These are phyloP conservation scores for Periophthalmodon schlosseri DNA, from an alignment of 2,113 vertebrate species.

Conservation along the genomic window DNA sequence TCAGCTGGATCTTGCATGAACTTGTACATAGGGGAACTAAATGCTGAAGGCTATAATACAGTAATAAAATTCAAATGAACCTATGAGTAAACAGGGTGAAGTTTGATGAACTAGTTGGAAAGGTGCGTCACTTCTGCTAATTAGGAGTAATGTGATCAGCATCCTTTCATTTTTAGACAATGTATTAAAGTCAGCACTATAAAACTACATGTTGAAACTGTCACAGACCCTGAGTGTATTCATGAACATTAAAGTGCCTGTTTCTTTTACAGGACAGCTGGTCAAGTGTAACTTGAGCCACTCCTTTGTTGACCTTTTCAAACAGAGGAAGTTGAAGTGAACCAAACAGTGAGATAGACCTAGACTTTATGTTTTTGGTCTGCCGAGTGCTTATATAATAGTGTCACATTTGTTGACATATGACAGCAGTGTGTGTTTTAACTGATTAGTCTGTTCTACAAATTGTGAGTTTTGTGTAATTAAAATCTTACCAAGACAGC, in stretches of 20 bases:
- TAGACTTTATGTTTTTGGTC: constrained; percentile 7
- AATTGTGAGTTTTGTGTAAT: no score
- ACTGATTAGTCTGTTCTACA: background rate
- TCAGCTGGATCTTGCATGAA: background rate
- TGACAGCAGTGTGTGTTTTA: background rate
- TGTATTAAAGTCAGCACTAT: background rate
- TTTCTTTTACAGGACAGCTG: no score
- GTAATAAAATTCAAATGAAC: background rate
- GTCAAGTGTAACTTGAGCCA: constrained; percentile 20
- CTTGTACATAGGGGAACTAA: background rate
- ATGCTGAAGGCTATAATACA: background rate
- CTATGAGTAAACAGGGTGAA: background rate
- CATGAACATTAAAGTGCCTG: no score
- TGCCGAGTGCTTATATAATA: background rate
- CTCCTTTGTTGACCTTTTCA: background rate
- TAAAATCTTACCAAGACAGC: background rate
- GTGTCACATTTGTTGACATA: background rate
- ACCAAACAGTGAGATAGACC: no score
- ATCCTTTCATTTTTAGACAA: background rate
- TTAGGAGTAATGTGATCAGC: background rate
- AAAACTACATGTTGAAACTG: background rate
- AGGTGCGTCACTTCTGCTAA: background rate
- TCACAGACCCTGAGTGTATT: background rate
- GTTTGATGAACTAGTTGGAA: background rate
- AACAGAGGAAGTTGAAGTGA: no score